A percentile compares a stretch with the other conserved stretches of the same genome.
Conservation (phyloP, 2,888 invertebrate species). For the Eupithecia insigniata region DNA sequence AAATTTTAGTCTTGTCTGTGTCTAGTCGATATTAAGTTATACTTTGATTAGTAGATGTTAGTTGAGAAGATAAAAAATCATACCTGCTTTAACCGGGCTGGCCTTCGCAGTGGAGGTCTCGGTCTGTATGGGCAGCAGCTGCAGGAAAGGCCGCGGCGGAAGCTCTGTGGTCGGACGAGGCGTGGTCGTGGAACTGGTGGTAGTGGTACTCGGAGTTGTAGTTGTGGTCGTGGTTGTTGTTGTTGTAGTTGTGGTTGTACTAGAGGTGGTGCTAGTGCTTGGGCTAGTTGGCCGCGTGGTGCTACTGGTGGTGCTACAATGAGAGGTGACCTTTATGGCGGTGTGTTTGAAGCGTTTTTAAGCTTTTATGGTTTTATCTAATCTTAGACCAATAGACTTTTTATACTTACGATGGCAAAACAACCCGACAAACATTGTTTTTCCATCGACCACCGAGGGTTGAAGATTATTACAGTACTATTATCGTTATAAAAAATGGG, state of each 20-base stretch:
- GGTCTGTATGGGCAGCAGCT: conserved; percentile 74
- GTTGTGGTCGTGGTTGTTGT: conserved; percentile 66
- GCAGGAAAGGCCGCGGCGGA: conserved; percentile 68
- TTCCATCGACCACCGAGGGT: too few species aligned
- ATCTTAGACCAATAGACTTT: too few species aligned
- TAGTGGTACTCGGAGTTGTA: conserved; percentile 68
- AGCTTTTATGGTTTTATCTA: too few species aligned
- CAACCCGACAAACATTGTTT: too few species aligned
- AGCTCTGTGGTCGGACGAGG: conserved; percentile 56
- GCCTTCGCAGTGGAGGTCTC: conserved; percentile 52
- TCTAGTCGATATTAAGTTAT: not conserved
- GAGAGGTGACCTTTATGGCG: conserved; percentile 39
- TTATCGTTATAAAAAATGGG: too few species aligned
- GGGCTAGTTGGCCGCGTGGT: conserved; percentile 58
- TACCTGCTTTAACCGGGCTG: conserved; percentile 64
- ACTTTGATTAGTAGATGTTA: too few species aligned
- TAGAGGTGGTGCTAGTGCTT: conserved; percentile 59
- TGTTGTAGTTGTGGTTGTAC: conserved; percentile 66
- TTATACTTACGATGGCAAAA: too few species aligned
- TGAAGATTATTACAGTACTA: too few species aligned
- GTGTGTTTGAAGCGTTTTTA: not conserved
- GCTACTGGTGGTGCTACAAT: conserved; percentile 64
- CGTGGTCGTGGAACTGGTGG: conserved; percentile 69
- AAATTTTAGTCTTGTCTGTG: not conserved
- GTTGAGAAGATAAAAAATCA: not conserved